Percentiles rank a stretch among this genome's conserved stretches.
Evolutionary conservation across 2,888 invertebrate genomes (phyloP).

Genomic region (Serrognathus titanus): DNA sequence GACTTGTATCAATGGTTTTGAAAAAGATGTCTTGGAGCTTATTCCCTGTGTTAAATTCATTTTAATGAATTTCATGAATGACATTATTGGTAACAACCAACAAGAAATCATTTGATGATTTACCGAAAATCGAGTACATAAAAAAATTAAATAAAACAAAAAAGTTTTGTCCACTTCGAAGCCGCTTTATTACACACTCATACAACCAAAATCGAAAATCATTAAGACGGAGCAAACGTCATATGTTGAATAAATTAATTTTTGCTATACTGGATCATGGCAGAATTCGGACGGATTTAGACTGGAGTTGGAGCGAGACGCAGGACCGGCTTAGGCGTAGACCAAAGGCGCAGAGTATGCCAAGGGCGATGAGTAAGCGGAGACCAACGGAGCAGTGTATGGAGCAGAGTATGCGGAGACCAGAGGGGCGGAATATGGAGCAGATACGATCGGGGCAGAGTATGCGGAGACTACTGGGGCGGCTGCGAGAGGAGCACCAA

Average conservation of each 20-base stretch:
- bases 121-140: too few relatives aligned
- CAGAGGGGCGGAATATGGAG: constrained; percentile 22
- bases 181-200: too few relatives aligned
- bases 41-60: too few relatives aligned
- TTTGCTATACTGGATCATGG: not conserved
- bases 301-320: not conserved
- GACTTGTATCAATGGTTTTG: too few relatives aligned
- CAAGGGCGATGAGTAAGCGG: constrained; percentile 32
- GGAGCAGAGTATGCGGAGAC: constrained; percentile 31
- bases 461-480: constrained; percentile 31
- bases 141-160: too few relatives aligned
- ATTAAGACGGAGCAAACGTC: too few relatives aligned
- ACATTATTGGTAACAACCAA: too few relatives aligned
- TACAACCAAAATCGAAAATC: too few relatives aligned
- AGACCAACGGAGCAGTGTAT: constrained; percentile 29
- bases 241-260: not conserved
- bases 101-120: too few relatives aligned
- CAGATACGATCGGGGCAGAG: constrained; percentile 26
- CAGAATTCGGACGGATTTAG: not conserved
- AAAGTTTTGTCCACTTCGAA: too few relatives aligned
- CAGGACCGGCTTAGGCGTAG: constrained; percentile 4
- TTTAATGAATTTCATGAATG: too few relatives aligned
- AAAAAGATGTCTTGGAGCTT: too few relatives aligned
- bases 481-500: constrained; percentile 32
- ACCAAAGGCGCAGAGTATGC: constrained; percentile 13